Conservation (phyloP, 1,140 invertebrate genomes). For the Drosophila bocqueti region DNA sequence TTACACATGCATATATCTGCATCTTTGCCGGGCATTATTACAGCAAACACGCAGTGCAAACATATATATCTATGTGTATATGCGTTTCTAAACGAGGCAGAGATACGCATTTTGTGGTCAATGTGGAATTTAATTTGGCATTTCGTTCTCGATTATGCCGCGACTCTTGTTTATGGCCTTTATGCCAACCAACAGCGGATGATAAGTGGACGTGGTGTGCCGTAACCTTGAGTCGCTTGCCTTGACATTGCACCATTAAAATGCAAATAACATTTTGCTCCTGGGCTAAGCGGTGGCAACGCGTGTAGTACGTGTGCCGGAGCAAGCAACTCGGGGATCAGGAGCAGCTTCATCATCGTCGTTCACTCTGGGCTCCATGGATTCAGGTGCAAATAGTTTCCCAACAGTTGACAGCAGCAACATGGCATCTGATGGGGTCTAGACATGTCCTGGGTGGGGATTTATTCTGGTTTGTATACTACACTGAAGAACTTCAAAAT, state of each 20-base stretch:
- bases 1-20: slow-evolving; percentile 22
- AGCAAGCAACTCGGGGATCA: background rate
- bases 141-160: slow-evolving; percentile 24
- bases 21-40: slow-evolving; percentile 1
- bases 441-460: background rate
- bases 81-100: background rate
- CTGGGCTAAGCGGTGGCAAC: slow-evolving; percentile 22
- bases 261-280: slow-evolving; percentile 62
- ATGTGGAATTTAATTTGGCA: slow-evolving; percentile 46
- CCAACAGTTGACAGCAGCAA: slow-evolving; percentile 1
- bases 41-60: background rate
- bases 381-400: slow-evolving; percentile 25
- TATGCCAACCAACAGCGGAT: slow-evolving; percentile 8
- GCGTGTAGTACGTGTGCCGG: slow-evolving; percentile 22
- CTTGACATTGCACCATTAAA: slow-evolving; percentile 58
- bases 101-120: slow-evolving; percentile 32
- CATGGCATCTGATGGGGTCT: slow-evolving; percentile 3
- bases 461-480: background rate
- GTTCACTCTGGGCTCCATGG: background rate
- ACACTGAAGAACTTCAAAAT: background rate
- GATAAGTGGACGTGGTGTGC: slow-evolving; percentile 26
- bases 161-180: slow-evolving; percentile 30
- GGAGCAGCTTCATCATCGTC: background rate
- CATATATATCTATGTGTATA: background rate
- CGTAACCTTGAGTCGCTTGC: slow-evolving; percentile 3